Percentiles rank a stretch among this genome's conserved stretches.
These are phyloP conservation scores for Lysandra bellargus DNA, from an alignment of 2,888 invertebrate species.

Conservation along the genomic window DNA sequence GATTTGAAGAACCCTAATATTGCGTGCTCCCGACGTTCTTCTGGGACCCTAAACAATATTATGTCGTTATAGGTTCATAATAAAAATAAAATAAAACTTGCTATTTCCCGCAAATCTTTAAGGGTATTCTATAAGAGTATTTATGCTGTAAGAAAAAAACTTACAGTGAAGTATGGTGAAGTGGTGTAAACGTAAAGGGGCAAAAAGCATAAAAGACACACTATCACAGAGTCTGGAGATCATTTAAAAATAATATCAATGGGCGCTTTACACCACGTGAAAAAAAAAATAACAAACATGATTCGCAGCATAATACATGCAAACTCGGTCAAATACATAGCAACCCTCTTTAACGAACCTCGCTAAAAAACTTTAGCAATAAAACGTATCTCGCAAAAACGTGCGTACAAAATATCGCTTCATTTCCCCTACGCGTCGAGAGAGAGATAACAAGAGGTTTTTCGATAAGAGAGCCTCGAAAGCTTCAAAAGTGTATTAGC, in stretches of 20 bases:
- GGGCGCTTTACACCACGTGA: too few species aligned
- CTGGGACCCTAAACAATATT: neutral
- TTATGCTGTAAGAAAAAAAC: neutral
- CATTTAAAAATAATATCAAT: neutral
- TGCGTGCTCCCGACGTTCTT: neutral
- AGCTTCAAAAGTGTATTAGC: conserved; percentile 55
- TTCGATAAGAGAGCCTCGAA: conserved; percentile 51
- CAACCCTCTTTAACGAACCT: conserved; percentile 23
- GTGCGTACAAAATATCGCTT: conserved; percentile 42
- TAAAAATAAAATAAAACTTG: conserved; percentile 10
- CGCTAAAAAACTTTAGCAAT: conserved; percentile 32
- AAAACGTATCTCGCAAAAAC: conserved; percentile 36
- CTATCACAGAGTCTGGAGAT: neutral
- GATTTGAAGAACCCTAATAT: conserved; percentile 25
- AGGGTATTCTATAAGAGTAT: neutral
- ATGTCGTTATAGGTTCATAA: neutral
- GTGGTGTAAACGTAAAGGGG: too few species aligned
- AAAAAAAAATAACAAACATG: neutral
- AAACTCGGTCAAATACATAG: conserved; percentile 18
- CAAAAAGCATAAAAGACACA: too few species aligned
- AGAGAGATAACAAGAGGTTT: conserved; percentile 51
- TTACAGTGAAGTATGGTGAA: neutral
- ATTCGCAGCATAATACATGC: neutral
- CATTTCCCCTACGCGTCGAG: conserved; percentile 47
- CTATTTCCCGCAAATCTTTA: neutral